Evolutionary conservation across 2,888 invertebrate genomes (phyloP).

Genomic region (Caradrina kadenii): DNA sequence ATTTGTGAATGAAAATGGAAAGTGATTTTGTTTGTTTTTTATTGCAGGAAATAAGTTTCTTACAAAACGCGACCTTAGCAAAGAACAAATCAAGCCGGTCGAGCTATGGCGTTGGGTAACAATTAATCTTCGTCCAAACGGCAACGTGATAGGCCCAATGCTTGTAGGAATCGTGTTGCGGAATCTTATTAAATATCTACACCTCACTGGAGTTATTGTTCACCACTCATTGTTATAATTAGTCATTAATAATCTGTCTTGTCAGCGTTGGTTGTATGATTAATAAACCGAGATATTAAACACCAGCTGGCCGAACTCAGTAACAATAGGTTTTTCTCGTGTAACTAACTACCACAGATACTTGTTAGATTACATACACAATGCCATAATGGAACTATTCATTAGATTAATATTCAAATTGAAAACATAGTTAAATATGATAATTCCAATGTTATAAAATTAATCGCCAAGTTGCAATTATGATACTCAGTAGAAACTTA

Average conservation of each 20-base stretch:
- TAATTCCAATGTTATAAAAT: slow-evolving; percentile 45
- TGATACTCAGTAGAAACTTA: slow-evolving; percentile 46
- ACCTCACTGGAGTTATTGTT: slow-evolving; percentile 81
- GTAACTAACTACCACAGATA: slow-evolving; percentile 31
- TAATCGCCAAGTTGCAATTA: slow-evolving; percentile 45
- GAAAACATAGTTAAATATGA: slow-evolving; percentile 43
- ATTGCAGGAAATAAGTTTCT: slow-evolving; percentile 62
- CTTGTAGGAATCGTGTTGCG: slow-evolving; percentile 83
- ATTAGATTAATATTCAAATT: slow-evolving; percentile 43
- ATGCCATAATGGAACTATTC: slow-evolving; percentile 30
- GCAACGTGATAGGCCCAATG: slow-evolving; percentile 81
- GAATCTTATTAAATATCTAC: slow-evolving; percentile 85
- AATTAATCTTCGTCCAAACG: slow-evolving; percentile 87
- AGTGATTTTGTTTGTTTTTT: slow-evolving; percentile 61
- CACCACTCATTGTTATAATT: slow-evolving; percentile 84
- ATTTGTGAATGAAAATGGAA: slow-evolving; percentile 64
- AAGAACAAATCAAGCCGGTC: slow-evolving; percentile 72
- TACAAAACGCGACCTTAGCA: slow-evolving; percentile 71
- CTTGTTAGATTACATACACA: slow-evolving; percentile 38
- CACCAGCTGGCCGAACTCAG: slow-evolving; percentile 62
- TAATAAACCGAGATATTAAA: slow-evolving; percentile 74
- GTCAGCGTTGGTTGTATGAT: slow-evolving; percentile 79
- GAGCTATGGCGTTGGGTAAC: slow-evolving; percentile 72
- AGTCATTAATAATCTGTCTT: slow-evolving; percentile 85
- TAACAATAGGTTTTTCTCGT: slow-evolving; percentile 62